Evolutionary conservation across 2,888 invertebrate species (phyloP), one percentile per base, ranked within the genome.

Genomic region (Lepidocyrtoides sp.): DNA sequence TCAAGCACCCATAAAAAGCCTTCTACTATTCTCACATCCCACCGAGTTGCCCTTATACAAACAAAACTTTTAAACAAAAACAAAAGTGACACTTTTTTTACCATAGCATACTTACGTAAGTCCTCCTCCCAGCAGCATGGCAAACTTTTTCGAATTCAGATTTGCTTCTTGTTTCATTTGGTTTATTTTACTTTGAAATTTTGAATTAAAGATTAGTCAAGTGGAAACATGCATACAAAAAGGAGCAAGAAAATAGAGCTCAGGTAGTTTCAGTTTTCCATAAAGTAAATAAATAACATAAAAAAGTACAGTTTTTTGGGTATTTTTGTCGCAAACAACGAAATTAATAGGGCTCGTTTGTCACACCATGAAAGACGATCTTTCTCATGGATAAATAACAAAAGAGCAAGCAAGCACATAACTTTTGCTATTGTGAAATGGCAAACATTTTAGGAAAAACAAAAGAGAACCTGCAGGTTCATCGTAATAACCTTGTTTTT

Each of bases 1-100:
- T 75, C 75, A 75, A 48, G 26, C 75, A 48, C 14, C 75, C 75
- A 44, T 75, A n/a, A 75, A 75, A 75, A 29, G 75, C 51, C 29
- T 7, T 72, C 69, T 44, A 2, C 48, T 1, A 4, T 26, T 8
- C 66, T 32, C 72, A 72, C 48, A 26, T 72, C 44, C 41, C 7
- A 48, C 72, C 3, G n/a, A 23, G 72, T 48, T 14, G 14, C 26
- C 17, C 14, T 48, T 48, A 23, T 20, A 14, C 12, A 75, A 51
- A 51, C 75, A 75, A 75, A 75, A 75, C 48, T 75, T 75, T 51
- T 26, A 23, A 2, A 48, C 48, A 72, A 48, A 75, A 75, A 75
- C 48, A 75, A 75, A 75, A 75, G 48, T 48, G 75, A 75, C 75
- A 75, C 48, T 75, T 75, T 41, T 20, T 41, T 72, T 41, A 20